Conservation (phyloP, 2,113 vertebrate genomes). For the Columba janthina region DNA sequence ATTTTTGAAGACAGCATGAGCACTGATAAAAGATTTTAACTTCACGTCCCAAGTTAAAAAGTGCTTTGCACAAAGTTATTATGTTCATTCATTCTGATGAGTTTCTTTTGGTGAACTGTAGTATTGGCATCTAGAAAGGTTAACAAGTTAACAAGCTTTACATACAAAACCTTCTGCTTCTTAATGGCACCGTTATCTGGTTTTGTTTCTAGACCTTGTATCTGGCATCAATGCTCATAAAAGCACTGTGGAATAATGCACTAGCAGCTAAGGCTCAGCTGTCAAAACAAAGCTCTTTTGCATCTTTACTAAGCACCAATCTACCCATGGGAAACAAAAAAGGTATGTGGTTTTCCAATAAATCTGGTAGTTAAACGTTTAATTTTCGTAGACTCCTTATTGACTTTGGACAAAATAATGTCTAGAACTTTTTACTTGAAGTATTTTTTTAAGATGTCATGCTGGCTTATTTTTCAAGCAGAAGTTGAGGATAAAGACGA, state of each 20-base stretch:
- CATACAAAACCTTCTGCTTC: not conserved
- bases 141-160: not conserved
- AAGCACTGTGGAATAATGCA: constrained; percentile 98
- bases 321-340: constrained; percentile 98
- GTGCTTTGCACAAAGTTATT: not conserved
- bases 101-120: not conserved
- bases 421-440: not conserved
- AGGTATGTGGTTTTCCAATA: constrained; percentile 75
- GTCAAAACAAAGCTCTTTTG: constrained; percentile 98
- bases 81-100: not conserved
- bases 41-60: not conserved
- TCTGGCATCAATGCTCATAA: constrained; percentile 98
- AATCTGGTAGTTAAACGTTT: not conserved
- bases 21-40: not conserved
- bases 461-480: constrained; percentile 2
- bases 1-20: not conserved
- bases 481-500: not conserved
- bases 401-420: not conserved
- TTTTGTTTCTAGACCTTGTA: constrained; percentile 87
- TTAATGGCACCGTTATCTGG: not conserved
- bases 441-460: not conserved
- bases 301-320: constrained; percentile 96
- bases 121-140: not conserved
- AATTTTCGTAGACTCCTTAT: not conserved
- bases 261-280: constrained; percentile 96